Evolutionary conservation across 2,888 invertebrate species (phyloP).

Genomic region (Drosophila subquinaria): DNA sequence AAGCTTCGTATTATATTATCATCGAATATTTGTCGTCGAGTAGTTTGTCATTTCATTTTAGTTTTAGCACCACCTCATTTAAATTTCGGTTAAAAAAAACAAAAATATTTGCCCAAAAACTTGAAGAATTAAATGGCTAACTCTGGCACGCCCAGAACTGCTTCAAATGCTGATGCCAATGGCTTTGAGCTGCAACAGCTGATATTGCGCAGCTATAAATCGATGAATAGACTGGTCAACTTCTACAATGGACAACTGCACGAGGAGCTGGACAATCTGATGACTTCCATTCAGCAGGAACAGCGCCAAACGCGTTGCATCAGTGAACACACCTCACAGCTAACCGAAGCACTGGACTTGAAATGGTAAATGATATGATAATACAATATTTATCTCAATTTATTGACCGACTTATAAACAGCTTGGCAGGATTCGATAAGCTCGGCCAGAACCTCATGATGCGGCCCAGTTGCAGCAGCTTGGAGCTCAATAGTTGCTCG

Average conservation of each 20-base stretch:
- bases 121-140: conserved; percentile 22
- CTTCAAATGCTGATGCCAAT: conserved; percentile 14
- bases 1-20: background rate
- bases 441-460: conserved; percentile 11
- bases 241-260: conserved; percentile 45
- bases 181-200: conserved; percentile 29
- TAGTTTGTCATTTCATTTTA: conserved; percentile 18
- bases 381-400: background rate
- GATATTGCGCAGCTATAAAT: conserved; percentile 38
- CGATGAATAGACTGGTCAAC: conserved; percentile 34
- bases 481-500: conserved; percentile 20
- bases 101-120: conserved; percentile 27
- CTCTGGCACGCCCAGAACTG: conserved; percentile 28
- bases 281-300: conserved; percentile 12
- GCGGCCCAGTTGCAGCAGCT: conserved; percentile 39
- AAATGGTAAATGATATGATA: conserved; percentile 29
- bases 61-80: conserved; percentile 21
- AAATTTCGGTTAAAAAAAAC: conserved; percentile 28
- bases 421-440: conserved; percentile 26
- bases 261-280: conserved; percentile 28
- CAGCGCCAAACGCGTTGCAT: conserved; percentile 10
- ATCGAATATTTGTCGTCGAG: background rate
- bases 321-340: conserved; percentile 40
- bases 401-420: conserved; percentile 1
- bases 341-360: conserved; percentile 41